Evolutionary conservation across 2,797 vertebrate genomes (phyloP), one percentile per base, ranked within the genome.

Genomic region (Hapalemur alaotrensis): DNA sequence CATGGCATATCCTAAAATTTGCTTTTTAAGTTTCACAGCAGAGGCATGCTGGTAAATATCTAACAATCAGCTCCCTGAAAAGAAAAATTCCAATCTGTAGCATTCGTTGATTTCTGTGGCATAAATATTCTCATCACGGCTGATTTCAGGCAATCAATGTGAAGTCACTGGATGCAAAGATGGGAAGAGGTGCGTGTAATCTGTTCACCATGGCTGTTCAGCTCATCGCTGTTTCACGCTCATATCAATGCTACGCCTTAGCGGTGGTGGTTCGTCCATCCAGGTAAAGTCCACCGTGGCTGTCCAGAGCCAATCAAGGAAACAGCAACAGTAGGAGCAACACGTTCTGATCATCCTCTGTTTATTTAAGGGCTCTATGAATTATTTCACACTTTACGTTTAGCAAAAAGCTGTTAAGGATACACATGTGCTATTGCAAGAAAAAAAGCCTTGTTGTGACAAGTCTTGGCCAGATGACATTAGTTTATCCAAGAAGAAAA

Each of bases 331-430:
- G 35, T 5, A 76, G 73, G 73, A 50, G 11, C 2, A 22, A 63
- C 2, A 13, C 15, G 32, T 22, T 59, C 18, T 81, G 41, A 69
- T 38, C 38, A 12, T 4, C 28, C 32, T 69, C 41, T 59, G 18
- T 61, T 50, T 35, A 18, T n/a, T 20, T 72, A 50, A 13, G 61
- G 12, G 23, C 38, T 88, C 23, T 54, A 75, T 17, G 48, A 78
- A 23, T 93, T 85, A 69, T 32, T 85, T 84, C 78, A 61, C 50
- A 75, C 43, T 81, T 88, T 73, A 35, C 92, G 23, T 76, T 80
- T 89, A 89, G 59, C 72, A 35, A 85, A 79, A 30, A 73, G 54
- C 87, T 88, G 43, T 35, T 65, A 54, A 92, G 67, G n/a, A 72
- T 30, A 52, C 28, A 75, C 17, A 25, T 20, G n/a, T 83, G 46